These are phyloP conservation scores for Loripinus fragilis DNA, from an alignment of 2,888 invertebrate genomes.

Conservation along the genomic window DNA sequence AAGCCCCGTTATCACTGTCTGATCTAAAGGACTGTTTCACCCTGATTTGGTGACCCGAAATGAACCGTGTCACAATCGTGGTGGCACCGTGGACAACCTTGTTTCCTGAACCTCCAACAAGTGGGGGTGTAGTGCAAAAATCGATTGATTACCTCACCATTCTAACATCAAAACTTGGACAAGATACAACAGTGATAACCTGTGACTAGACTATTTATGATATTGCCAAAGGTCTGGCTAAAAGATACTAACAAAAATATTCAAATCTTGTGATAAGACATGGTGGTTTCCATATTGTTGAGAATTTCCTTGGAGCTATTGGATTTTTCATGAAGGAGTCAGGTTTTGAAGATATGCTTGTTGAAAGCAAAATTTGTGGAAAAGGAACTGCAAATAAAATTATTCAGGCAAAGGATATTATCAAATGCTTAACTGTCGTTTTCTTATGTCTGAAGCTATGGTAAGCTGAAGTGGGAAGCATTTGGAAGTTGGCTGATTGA, in stretches of 20 bases:
- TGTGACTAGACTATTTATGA: constrained; percentile 7
- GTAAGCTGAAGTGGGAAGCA: background rate
- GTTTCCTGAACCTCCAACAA: background rate
- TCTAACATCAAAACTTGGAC: background rate
- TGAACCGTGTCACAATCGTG: no score
- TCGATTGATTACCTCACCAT: no score
- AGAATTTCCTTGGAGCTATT: background rate
- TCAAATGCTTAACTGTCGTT: background rate
- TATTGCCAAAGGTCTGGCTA: background rate
- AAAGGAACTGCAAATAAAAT: no score
- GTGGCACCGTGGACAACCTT: no score
- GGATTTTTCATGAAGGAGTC: background rate
- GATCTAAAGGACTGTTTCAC: no score
- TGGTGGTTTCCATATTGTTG: background rate
- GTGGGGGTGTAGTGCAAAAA: no score
- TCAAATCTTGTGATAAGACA: background rate
- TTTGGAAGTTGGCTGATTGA: background rate
- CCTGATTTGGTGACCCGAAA: no score
- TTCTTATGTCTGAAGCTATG: background rate
- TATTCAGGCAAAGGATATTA: background rate
- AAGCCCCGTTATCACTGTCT: no score
- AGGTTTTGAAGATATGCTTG: background rate
- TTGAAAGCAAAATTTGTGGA: background rate
- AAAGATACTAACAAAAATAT: background rate
- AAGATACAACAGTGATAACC: background rate